A percentile compares a stretch with the other conserved stretches of the same genome.
These are phyloP conservation scores for Zaprionus kolodkinae DNA, from an alignment of 1,140 invertebrate genomes.

Conservation along the genomic window DNA sequence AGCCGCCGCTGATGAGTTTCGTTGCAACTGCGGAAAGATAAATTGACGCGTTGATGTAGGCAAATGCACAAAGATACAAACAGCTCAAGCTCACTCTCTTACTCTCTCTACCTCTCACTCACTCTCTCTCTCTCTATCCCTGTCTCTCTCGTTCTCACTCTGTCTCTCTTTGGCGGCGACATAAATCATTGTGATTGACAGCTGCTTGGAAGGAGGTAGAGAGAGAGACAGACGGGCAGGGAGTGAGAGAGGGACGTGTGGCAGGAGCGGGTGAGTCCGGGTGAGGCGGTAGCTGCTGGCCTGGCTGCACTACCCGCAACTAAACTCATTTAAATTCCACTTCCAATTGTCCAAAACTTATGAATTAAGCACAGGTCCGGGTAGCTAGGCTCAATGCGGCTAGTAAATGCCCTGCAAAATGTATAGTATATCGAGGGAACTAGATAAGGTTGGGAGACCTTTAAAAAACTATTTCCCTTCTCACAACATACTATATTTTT, in stretches of 20 bases:
- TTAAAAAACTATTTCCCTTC: neutral
- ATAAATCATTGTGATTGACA: constrained; percentile 84
- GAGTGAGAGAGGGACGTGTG: constrained; percentile 6
- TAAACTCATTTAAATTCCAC: constrained; percentile 82
- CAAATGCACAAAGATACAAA: constrained; percentile 72
- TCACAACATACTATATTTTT: no score
- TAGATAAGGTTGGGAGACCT: neutral
- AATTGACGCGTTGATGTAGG: constrained; percentile 78
- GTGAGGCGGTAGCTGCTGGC: neutral
- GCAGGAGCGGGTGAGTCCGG: constrained; percentile 19
- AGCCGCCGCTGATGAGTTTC: constrained; percentile 77
- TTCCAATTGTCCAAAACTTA: constrained; percentile 75
- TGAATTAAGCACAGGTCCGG: constrained; percentile 41
- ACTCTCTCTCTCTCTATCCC: constrained; percentile 24
- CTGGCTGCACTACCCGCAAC: constrained; percentile 64
- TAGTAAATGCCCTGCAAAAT: constrained; percentile 14
- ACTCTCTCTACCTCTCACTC: constrained; percentile 13
- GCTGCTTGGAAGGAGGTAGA: constrained; percentile 59
- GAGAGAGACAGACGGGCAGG: constrained; percentile 13
- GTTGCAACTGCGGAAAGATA: constrained; percentile 82
- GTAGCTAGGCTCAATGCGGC: neutral
- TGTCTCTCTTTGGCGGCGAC: constrained; percentile 63
- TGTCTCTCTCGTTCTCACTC: constrained; percentile 12
- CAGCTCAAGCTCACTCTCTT: constrained; percentile 9
- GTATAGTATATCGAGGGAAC: neutral